These are phyloP conservation scores for Amphipoea lucens DNA, from an alignment of 2,888 invertebrate genomes.

Conservation along the genomic window DNA sequence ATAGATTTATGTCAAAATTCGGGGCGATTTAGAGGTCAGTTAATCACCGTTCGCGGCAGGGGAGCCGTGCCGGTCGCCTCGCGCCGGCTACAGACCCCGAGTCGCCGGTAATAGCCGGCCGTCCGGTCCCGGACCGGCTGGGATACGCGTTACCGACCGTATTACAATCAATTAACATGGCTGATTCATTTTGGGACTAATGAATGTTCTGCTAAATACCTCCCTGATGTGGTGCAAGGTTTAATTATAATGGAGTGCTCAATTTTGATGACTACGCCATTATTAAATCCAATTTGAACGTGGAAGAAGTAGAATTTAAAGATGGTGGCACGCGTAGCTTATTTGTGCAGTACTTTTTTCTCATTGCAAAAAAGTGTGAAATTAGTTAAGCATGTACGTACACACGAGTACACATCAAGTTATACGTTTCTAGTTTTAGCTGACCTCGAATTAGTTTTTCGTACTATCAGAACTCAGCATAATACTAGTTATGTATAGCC, in stretches of 20 bases:
- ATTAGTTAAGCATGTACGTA: not conserved
- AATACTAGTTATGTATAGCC: too few species aligned
- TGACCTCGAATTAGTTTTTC: too few species aligned
- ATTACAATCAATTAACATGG: conserved; percentile 77
- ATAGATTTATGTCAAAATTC: conserved; percentile 66
- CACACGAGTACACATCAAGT: too few species aligned
- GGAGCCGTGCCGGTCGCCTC: conserved; percentile 72
- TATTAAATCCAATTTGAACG: not conserved
- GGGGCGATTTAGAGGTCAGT: conserved; percentile 70
- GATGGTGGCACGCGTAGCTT: not conserved
- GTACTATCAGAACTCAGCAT: too few species aligned
- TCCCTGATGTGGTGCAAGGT: not conserved
- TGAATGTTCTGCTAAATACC: conserved; percentile 35
- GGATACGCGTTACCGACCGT: conserved; percentile 46
- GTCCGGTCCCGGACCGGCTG: conserved; percentile 17
- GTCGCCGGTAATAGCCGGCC: conserved; percentile 42
- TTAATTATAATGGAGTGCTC: not conserved
- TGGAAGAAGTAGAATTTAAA: not conserved
- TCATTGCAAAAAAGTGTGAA: not conserved
- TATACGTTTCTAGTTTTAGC: too few species aligned
- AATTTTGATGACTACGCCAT: conserved; percentile 5
- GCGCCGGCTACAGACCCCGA: conserved; percentile 72
- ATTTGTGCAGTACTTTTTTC: too few species aligned
- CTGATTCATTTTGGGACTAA: conserved; percentile 56
- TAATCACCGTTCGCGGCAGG: conserved; percentile 77